Evolutionary conservation across 2,113 vertebrate genomes (phyloP).

Genomic region (Notarius lentiginosus): DNA sequence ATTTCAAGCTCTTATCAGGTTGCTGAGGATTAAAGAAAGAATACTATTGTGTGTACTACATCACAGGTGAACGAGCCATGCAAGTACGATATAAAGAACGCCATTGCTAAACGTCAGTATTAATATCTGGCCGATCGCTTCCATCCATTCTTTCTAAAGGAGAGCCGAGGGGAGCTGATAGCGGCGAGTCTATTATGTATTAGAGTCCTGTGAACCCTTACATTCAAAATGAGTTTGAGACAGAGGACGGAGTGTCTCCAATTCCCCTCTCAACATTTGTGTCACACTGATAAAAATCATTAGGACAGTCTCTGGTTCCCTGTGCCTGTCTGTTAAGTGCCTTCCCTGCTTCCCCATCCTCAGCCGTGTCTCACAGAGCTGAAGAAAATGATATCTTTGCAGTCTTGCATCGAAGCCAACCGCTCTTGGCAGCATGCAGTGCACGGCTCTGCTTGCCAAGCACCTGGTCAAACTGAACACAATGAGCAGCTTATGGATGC

Average conservation of each 20-base stretch:
- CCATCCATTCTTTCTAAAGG: conserved; percentile 6
- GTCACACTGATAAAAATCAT: conserved; percentile 44
- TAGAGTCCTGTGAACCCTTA: conserved; percentile 32
- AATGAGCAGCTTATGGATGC: conserved; percentile 74
- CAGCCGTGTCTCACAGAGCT: conserved; percentile 45
- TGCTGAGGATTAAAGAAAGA: conserved; percentile 45
- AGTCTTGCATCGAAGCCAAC: conserved; percentile 66
- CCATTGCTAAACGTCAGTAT: conserved; percentile 35
- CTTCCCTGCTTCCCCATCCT: conserved; percentile 40
- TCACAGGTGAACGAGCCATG: conserved; percentile 47
- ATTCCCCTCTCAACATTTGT: conserved; percentile 25
- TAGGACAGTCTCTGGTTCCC: conserved; percentile 21
- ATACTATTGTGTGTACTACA: conserved; percentile 44
- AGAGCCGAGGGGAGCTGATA: conserved; percentile 33
- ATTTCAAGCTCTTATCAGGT: conserved; percentile 47
- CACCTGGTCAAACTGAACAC: conserved; percentile 79
- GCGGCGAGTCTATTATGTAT: conserved; percentile 22
- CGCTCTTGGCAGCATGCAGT: conserved; percentile 67
- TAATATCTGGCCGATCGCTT: conserved; percentile 28
- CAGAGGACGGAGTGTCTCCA: conserved; percentile 35
- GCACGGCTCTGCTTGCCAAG: conserved; percentile 69
- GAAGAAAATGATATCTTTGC: conserved; percentile 67
- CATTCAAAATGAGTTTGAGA: conserved; percentile 25
- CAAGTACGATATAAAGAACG: conserved; percentile 1
- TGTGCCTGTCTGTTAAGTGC: conserved; percentile 34